Evolutionary conservation across 2,888 invertebrate species (phyloP), one percentile per base, ranked within the genome.

Genomic region (Strigamia transsilvanica): DNA sequence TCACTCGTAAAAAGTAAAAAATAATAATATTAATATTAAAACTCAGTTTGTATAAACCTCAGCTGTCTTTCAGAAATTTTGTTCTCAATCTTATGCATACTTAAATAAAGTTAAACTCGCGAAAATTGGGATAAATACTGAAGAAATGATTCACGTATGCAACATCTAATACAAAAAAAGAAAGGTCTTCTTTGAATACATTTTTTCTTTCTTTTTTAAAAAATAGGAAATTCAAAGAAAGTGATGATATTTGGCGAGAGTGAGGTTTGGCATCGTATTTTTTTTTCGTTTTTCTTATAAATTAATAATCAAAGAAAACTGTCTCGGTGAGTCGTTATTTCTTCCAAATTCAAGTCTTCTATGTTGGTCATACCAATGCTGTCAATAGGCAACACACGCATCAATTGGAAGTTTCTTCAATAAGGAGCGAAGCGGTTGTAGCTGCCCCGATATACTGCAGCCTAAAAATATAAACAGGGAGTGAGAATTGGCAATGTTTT

Each of bases 391-490:
- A 80, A 80, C 41, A 80, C 41, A 7, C 9, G n/a, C 10, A 13
- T 38, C n/a, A 23, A 27, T 27, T 27, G 27, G 80, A 18, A n/a
- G n/a, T 56, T 15, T 82, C 79, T 84, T 92, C 91, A 97, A 90
- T 97, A 97, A 87, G 96, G 96, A 89, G 96, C 93, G 90, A 96
- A 97, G 90, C 96, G 93, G 91, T 96, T 96, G 92, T 95, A 96
- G 86, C 95, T 94, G 89, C 96, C 94, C 90, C 96, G 93, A 90
- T 96, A 96, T 87, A 96, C 94, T 85, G 96, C 84, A 80, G 85
- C 94, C 96, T 96, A 91, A 61, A n/a, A 91, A 91, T 83, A 85
- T 85, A 82, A 85, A 84, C 85, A 2, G 6, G 66, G 1, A n/a
- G n/a, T 12, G 38, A 15, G 61, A n/a, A n/a, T n/a, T n/a, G n/a